Evolutionary conservation across 2,113 vertebrate genomes (phyloP).

Genomic region (Oryzias celebensis): DNA sequence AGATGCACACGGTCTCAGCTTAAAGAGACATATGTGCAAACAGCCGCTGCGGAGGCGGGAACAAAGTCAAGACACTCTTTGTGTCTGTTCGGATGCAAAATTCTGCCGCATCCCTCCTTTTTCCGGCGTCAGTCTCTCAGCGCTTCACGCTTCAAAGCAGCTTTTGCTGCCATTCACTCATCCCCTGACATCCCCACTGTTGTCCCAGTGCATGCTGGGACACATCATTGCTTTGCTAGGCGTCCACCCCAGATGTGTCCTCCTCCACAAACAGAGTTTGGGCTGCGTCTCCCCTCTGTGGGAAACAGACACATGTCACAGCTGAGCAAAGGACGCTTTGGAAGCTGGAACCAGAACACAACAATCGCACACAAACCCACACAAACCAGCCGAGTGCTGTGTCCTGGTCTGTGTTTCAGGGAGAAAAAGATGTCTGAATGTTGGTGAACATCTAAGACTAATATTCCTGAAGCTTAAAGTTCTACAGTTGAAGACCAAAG

Average conservation of each 20-base stretch:
- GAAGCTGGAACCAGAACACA: constrained; percentile 34
- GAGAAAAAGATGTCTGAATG: too few relatives aligned
- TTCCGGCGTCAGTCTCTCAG: constrained; percentile 37
- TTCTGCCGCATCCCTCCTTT: constrained; percentile 53
- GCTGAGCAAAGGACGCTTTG: constrained; percentile 35
- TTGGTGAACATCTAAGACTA: too few relatives aligned
- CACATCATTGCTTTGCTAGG: constrained; percentile 64
- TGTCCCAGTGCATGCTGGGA: constrained; percentile 70
- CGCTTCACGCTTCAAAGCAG: constrained; percentile 59
- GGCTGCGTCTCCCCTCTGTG: constrained; percentile 56
- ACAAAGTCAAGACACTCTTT: constrained; percentile 67
- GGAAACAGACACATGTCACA: constrained; percentile 71
- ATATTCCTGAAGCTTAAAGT: too few relatives aligned
- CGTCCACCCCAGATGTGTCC: constrained; percentile 40
- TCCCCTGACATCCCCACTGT: constrained; percentile 57
- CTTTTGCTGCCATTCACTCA: constrained; percentile 62
- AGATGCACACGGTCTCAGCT: constrained; percentile 50
- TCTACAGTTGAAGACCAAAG: too few relatives aligned
- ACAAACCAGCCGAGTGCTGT: too few relatives aligned
- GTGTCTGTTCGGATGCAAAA: constrained; percentile 58
- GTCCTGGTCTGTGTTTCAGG: too few relatives aligned
- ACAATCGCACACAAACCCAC: too few relatives aligned
- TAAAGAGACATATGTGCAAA: constrained; percentile 52
- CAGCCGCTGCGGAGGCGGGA: constrained; percentile 49
- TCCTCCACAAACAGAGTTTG: constrained; percentile 62